These are phyloP conservation scores for Fragum whitleyi DNA, from an alignment of 2,888 invertebrate species.

Conservation along the genomic window DNA sequence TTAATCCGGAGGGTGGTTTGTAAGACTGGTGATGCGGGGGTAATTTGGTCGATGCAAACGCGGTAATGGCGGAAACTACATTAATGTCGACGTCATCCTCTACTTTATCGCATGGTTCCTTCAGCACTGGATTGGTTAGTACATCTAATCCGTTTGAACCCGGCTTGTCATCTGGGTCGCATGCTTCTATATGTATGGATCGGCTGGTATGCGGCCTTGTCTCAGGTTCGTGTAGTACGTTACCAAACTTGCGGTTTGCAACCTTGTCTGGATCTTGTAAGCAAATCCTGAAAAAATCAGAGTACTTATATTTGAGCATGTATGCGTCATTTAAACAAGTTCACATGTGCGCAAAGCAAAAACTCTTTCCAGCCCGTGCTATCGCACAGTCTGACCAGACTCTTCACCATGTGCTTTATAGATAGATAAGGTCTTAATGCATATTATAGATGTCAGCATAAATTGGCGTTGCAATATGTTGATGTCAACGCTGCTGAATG, in stretches of 20 bases:
- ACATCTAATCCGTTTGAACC: not conserved
- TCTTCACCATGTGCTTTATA: no score
- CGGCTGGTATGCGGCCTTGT: conserved; percentile 14
- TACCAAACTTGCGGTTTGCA: not conserved
- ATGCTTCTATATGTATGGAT: not conserved
- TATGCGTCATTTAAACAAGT: no score
- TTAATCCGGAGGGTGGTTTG: not conserved
- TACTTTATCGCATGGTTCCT: not conserved
- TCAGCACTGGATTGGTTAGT: not conserved
- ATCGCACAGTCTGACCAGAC: no score
- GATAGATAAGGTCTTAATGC: no score
- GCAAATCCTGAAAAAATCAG: not conserved
- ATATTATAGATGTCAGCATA: no score
- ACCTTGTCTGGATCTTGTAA: not conserved
- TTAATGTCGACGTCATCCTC: conserved; percentile 23
- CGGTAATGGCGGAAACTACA: conserved; percentile 12
- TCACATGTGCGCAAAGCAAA: no score
- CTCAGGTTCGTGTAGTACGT: not conserved
- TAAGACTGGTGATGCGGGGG: conserved; percentile 21
- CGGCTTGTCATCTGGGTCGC: conserved; percentile 4
- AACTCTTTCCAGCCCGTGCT: no score
- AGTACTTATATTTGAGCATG: no score
- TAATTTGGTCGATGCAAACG: conserved; percentile 13
- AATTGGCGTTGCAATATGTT: no score
- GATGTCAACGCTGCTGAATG: no score